Evolutionary conservation across 2,113 vertebrate genomes (phyloP).

Genomic region (Sphyrna mokarran): DNA sequence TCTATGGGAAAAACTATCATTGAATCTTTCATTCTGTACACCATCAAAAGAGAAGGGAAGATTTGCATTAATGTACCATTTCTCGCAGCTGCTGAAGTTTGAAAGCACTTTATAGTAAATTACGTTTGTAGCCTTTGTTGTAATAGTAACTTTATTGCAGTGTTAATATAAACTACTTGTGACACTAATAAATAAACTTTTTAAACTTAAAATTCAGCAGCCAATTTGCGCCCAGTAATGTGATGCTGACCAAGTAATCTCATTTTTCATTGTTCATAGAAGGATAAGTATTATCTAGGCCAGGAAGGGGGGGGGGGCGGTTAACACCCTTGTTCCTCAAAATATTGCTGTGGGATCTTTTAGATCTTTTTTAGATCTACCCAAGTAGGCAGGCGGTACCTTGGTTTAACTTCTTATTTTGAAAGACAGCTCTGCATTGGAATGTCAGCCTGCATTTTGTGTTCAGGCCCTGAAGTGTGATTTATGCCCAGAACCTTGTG

Average conservation of each 20-base stretch:
- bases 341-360: background rate
- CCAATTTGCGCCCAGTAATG: background rate
- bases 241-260: background rate
- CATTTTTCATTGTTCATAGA: background rate
- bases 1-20: too few relatives aligned
- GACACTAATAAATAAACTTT: too few relatives aligned
- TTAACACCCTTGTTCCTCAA: background rate
- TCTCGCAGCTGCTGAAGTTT: background rate
- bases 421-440: background rate
- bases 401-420: too few relatives aligned
- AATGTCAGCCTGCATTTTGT: background rate
- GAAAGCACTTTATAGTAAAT: background rate
- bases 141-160: background rate
- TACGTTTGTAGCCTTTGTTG: background rate
- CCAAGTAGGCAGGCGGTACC: too few relatives aligned
- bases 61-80: background rate
- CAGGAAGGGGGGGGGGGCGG: too few relatives aligned
- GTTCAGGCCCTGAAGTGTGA: background rate
- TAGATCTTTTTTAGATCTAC: background rate
- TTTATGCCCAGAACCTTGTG: background rate
- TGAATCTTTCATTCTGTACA: background rate
- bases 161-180: too few relatives aligned
- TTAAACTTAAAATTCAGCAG: background rate
- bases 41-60: background rate
- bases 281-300: background rate